Evolutionary conservation across 2,888 invertebrate genomes (phyloP), one percentile per base, ranked within the genome.

Genomic region (Tiliacea citrago): DNA sequence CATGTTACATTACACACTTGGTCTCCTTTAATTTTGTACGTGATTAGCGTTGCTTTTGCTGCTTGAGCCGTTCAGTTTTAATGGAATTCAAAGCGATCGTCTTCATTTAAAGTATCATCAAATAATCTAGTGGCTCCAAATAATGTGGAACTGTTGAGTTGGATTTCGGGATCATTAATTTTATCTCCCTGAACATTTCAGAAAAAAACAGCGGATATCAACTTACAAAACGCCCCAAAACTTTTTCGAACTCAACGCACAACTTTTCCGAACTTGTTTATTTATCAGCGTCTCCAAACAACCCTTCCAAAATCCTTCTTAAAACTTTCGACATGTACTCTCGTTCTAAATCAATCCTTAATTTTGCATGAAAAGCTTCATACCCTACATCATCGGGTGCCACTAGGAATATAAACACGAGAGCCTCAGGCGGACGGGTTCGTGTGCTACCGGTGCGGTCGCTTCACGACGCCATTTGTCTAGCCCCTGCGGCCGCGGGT

Each of bases 391-490:
- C 86, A 87, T 86, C 79, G 76, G 75, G 75, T 77, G 81, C 82
- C 69, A 79, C 70, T 76, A 78, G 82, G 77, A 83, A 77, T 82
- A 84, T 79, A 83, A 85, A 85, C 88, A 87, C 65, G 77, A 75
- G 62, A 10, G 86, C 90, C 89, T 70, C 71, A 73, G 90, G 90
- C 90, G 75, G 86, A 83, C 83, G 68, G 70, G 90, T 88, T 92
- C 95, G 95, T 94, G 95, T 89, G 95, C 95, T 96, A 95, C 96
- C 92, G 96, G 95, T 94, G 95, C 91, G 95, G 95, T 93, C 95
- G 93, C 80, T 91, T 91, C 96, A 95, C 95, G 96, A 94, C 90
- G 92, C 94, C 92, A 95, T 94, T 94, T 94, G 95, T 94, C 95
- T 93, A 93, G 85, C 87, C 94, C 95, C 94, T 81, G 86, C 79